Percentiles rank a stretch among this genome's conserved stretches.
Conservation (phyloP, 2,797 vertebrate genomes). For the Loris lydekkerianus region DNA sequence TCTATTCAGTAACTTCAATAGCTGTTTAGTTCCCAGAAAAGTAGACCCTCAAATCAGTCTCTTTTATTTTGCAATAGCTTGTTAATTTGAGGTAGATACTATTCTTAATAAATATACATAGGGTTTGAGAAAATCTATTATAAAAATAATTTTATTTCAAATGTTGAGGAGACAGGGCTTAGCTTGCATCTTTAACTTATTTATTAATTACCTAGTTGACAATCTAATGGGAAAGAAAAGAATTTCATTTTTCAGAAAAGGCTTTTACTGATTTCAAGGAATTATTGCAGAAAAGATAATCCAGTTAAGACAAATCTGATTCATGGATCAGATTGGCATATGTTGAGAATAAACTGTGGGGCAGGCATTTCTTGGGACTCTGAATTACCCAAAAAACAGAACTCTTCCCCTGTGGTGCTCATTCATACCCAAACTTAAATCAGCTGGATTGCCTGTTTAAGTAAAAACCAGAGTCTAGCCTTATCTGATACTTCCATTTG, state of each 20-base stretch:
- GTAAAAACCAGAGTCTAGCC: background rate
- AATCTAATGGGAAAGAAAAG: background rate
- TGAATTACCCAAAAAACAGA: conserved; percentile 8
- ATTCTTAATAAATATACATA: conserved; percentile 25
- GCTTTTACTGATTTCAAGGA: background rate
- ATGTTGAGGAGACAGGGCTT: background rate
- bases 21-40: conserved; percentile 1
- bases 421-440: background rate
- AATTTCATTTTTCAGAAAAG: conserved; percentile 21
- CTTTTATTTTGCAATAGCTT: conserved; percentile 28
- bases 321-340: background rate
- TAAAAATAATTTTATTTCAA: conserved; percentile 51
- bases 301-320: background rate
- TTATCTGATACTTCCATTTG: background rate
- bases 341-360: background rate
- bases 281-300: conserved; percentile 58
- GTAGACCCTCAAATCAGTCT: background rate
- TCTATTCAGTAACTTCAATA: background rate
- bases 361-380: background rate
- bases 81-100: conserved; percentile 10
- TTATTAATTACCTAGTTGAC: background rate
- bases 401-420: background rate
- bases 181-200: background rate
- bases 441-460: background rate
- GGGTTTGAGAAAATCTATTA: background rate